Base-by-base conservation (phyloP, 2,888 invertebrate genomes). In the Trissoscelio sp. region DNA sequence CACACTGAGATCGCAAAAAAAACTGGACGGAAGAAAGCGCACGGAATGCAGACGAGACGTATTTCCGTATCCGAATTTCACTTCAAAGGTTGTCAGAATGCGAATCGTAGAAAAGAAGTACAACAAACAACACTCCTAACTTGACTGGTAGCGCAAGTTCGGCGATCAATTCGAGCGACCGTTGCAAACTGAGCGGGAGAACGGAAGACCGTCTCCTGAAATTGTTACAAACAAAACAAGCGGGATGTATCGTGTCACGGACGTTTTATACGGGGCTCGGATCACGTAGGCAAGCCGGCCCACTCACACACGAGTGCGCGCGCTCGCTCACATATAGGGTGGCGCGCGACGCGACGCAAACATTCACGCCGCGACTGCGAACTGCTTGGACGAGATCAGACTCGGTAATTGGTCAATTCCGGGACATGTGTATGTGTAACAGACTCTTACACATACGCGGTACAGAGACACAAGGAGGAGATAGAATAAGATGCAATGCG, bases 201-300 rank as follows among this genome's bases (percentile, higher is more conserved):
- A 39, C 48, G 66, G 66, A 72, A 66, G 62, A 46, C 31, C 60
- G 78, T 53, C 74, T 80, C 69, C 64, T 78, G 69, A 77, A 84
- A 81, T 83, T 81, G 78, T 80, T 74, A 69, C 69, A 72, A 79
- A 72, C 79, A 70, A 79, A 79, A 82, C 82, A 70, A 82, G 79
- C 75, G 66, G 66, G 75, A 74, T 69, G 82, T 55, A 53, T 62
- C 60, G 78, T 82, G 85, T 83, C 84, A 83, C 84, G 84, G 82
- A 64, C 80, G 82, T 86, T 88, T 87, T 87, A 88, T 85, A 84
- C 87, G 87, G 83, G 81, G 79, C 86, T 67, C 77, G 81, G 85
- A 88, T 83, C 88, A 88, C 88, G 87, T 87, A 88, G 84, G 86
- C 88, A 85, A 66, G 66, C 48, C 66, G 72, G 73, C 62, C 48